These are phyloP conservation scores for Zeugodacus cucurbitae DNA, from an alignment of 1,140 invertebrate genomes.

Conservation along the genomic window DNA sequence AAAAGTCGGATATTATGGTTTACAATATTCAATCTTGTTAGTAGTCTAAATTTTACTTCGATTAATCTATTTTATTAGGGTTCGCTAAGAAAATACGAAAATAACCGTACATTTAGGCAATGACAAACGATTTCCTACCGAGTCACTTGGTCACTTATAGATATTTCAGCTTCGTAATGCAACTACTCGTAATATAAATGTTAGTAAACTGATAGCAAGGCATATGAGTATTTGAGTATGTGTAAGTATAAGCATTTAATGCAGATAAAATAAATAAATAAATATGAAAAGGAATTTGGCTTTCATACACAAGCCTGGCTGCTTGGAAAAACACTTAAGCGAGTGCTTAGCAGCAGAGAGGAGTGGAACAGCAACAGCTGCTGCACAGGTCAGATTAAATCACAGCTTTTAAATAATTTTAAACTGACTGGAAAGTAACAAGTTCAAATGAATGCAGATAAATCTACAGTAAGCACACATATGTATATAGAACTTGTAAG, in stretches of 20 bases:
- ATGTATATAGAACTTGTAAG: not conserved
- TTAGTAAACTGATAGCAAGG: not conserved
- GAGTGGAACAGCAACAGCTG: not conserved
- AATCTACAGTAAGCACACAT: not conserved
- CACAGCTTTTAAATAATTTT: not conserved
- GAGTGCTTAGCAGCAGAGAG: not conserved
- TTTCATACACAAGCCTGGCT: not conserved
- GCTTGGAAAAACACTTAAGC: not conserved
- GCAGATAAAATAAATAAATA: not conserved
- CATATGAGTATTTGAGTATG: not conserved
- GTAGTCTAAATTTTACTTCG: too few relatives aligned
- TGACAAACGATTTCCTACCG: not conserved
- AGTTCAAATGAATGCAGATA: not conserved
- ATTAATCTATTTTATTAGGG: too few relatives aligned
- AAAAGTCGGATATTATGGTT: too few relatives aligned
- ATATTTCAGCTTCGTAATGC: not conserved
- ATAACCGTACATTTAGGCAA: too few relatives aligned
- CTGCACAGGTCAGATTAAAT: not conserved
- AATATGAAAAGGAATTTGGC: constrained; percentile 1
- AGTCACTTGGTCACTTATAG: not conserved
- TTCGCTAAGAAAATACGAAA: too few relatives aligned
- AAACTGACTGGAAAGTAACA: not conserved
- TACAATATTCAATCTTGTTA: too few relatives aligned
- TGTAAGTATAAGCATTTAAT: not conserved
- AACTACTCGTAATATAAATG: not conserved